These are phyloP conservation scores for Lytechinus pictus DNA, from an alignment of 35 echinoderm and acorn worm genomes.

Conservation along the genomic window DNA sequence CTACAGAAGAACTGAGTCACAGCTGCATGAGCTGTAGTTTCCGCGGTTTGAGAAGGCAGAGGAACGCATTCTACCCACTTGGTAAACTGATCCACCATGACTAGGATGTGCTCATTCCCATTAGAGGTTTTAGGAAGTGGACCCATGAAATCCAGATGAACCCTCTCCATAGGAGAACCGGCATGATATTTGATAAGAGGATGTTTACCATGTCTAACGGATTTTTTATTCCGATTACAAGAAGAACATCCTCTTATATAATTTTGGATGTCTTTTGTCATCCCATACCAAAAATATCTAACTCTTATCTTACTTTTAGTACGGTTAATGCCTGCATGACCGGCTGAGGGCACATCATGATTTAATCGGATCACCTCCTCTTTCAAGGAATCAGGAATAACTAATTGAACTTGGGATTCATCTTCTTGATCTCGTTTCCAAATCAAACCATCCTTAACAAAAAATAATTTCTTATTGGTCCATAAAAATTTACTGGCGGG, in stretches of 20 bases:
- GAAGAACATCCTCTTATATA: slow-evolving; percentile 31
- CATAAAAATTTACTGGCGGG: slow-evolving; percentile 48
- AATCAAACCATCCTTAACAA: slow-evolving; percentile 36
- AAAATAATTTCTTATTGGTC: slow-evolving; percentile 57
- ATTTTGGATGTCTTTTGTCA: slow-evolving; percentile 46
- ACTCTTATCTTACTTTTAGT: slow-evolving; percentile 14
- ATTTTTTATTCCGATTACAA: slow-evolving; percentile 62
- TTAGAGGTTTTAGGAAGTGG: slow-evolving; percentile 28
- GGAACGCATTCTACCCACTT: slow-evolving; percentile 68
- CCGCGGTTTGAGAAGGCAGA: slow-evolving; percentile 57
- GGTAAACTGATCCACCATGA: slow-evolving; percentile 70
- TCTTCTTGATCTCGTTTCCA: background rate
- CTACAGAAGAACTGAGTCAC: slow-evolving; percentile 41
- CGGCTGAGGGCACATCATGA: slow-evolving; percentile 58
- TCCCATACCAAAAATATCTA: slow-evolving; percentile 67
- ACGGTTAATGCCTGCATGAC: slow-evolving; percentile 53
- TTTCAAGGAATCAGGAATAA: background rate
- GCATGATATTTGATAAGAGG: slow-evolving; percentile 56
- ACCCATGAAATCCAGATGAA: background rate
- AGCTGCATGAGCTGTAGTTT: slow-evolving; percentile 52
- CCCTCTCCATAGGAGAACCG: too few species aligned
- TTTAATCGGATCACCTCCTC: slow-evolving; percentile 35
- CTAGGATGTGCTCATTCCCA: slow-evolving; percentile 59
- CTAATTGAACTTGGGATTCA: background rate
- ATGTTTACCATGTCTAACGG: background rate